Evolutionary conservation across 2,888 invertebrate species (phyloP), one percentile per base, ranked within the genome.

Genomic region (Lochmaea capreae): DNA sequence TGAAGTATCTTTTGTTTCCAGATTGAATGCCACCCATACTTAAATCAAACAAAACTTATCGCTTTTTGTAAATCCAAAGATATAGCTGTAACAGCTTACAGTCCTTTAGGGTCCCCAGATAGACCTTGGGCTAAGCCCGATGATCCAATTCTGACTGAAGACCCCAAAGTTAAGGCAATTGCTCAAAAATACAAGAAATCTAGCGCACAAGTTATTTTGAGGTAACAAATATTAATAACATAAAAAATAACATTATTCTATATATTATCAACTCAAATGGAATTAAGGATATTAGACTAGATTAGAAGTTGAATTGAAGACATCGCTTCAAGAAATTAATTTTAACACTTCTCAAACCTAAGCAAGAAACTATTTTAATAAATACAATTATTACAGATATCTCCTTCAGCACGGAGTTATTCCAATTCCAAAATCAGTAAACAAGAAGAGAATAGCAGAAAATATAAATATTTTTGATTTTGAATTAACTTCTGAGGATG

Each of bases 51-150:
- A 43, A 90, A 92, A 46, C 86, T 96, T 1, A 91, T 92, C 43
- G 90, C 91, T 0, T 93, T 91, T 84, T 93, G 95, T 85, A 90
- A 91, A 76, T 87, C 90, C 0, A 91, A 89, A 22, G 90, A 89
- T 62, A 92, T 97, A 67, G 86, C 88, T 10, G 85, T 96, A 3
- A 95, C 94, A 0, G 96, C 95, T 0, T 97, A 96, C 88, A 94
- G 94, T 80, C 95, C 95, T 0, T 88, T 97, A n/a, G 96, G 95
- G 5, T 94, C 94, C 0, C 95, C 94, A 0, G 95, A 95, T 84
- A 89, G 95, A 74, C 94, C 95, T n/a, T 95, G 93, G 92, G 93
- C 93, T 2, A 91, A 93, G 84, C 92, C 93, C 0, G 93, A 87
- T 0, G 93, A 94, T 71, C 92, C 93, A 0, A 90, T 91, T 73